Base-by-base conservation (phyloP, 2,797 vertebrate species). In the Anas capensis region DNA sequence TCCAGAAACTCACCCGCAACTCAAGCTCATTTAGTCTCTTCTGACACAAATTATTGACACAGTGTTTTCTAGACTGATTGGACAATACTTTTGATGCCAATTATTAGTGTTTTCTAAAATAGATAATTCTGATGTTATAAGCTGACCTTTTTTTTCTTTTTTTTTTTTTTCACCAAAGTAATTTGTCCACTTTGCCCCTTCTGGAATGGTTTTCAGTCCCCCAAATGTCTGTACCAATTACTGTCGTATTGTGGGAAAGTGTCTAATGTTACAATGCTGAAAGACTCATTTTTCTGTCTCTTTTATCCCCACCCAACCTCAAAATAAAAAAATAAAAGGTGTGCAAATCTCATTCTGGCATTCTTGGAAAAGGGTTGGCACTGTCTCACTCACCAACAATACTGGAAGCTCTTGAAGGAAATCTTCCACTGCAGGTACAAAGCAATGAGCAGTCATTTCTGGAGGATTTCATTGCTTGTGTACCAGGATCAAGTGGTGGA, bases 371-470 rank as follows among this genome's bases (percentile, higher is more conserved):
- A 92, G 99, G 99, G 24, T 97, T 99, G 96, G 99, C 99, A 51
- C 97, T 99, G 17, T 99, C 99, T 96, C 99, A 99, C 95, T 99
- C 99, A 21, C 99, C 99, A 64, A 99, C 99, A 54, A 99, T 99
- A 93, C 95, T 99, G 80, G 99, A 99, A 92, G 99, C 99, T 66
- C 98, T 99, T 14, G 99, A 99, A 95, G 99, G 99, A 91, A 99
- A 98, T 84, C 98, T 99, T 75, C 99, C 99, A 10, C 98, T 99
- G 66, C 99, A 99, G 93, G 98, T 99, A 26, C 99, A 99, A 97
- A 99, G 99, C 97, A 99, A 99, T 7, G 99, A 99, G 86, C 99
- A 99, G 82, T 99, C 99, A 6, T 99, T 99, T 96, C 98, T 99
- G 82, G 99, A 99, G 93, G 99, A 99, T 97, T 99, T 99, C 94